Evolutionary conservation across 2,888 invertebrate genomes (phyloP).

Genomic region (Sphaerophoria taeniata): DNA sequence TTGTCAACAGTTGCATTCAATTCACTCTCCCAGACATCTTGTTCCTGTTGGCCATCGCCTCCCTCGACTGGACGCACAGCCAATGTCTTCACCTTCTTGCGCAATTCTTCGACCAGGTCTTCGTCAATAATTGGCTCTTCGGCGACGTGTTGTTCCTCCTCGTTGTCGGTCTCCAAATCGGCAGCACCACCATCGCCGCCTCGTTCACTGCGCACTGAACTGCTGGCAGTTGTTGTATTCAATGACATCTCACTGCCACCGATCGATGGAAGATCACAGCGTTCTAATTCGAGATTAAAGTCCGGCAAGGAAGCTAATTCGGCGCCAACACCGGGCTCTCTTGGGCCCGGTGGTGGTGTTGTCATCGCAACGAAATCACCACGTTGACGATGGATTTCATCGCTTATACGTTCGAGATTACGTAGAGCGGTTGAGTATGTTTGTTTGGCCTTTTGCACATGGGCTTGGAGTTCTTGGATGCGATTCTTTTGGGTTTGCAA

Average conservation of each 20-base stretch:
- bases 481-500: constrained; percentile 92
- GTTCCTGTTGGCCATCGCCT: constrained; percentile 87
- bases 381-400: constrained; percentile 90
- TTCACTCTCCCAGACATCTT: constrained; percentile 88
- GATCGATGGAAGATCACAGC: constrained; percentile 84
- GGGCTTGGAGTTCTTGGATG: constrained; percentile 91
- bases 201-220: constrained; percentile 62
- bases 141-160: constrained; percentile 75
- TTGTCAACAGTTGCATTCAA: constrained; percentile 91
- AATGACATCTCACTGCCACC: constrained; percentile 84
- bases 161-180: constrained; percentile 74
- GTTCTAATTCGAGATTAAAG: constrained; percentile 85
- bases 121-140: constrained; percentile 79
- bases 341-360: constrained; percentile 81
- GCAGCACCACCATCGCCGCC: constrained; percentile 54
- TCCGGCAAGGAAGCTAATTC: constrained; percentile 85
- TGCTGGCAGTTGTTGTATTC: constrained; percentile 80
- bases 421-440: constrained; percentile 92
- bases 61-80: constrained; percentile 90
- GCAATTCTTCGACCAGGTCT: constrained; percentile 86
- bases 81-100: constrained; percentile 88
- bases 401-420: constrained; percentile 94
- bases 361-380: constrained; percentile 79
- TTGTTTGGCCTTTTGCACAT: constrained; percentile 88
- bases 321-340: constrained; percentile 90